A percentile compares a stretch with the other conserved stretches of the same genome.
Evolutionary conservation across 1,140 invertebrate genomes (phyloP).

Genomic region (Himalopsyche phryganea): DNA sequence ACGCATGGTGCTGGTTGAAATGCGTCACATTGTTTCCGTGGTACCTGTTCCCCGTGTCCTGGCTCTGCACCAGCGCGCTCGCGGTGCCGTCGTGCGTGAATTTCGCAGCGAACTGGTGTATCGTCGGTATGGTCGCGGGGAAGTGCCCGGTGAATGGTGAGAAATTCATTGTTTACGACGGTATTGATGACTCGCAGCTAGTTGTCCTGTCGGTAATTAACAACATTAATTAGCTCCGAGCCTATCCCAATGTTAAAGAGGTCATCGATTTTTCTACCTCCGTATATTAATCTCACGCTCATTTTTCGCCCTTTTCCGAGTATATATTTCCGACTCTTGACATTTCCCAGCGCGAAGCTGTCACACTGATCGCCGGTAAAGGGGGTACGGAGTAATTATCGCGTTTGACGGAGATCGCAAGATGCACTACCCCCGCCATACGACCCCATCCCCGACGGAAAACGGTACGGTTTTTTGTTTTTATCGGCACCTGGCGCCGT

Average conservation of each 20-base stretch:
- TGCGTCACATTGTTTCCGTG: conserved; percentile 32
- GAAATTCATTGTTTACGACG: conserved; percentile 58
- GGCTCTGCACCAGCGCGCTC: conserved; percentile 34
- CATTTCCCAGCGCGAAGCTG: conserved; percentile 7
- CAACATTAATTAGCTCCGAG: conserved; percentile 24
- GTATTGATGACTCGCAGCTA: conserved; percentile 10
- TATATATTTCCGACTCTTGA: conserved; percentile 3
- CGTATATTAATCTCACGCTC: conserved; percentile 5
- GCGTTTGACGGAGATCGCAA: conserved; percentile 21
- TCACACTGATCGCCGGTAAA: conserved; percentile 3
- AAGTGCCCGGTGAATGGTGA: conserved; percentile 63
- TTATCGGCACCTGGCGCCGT: conserved; percentile 11
- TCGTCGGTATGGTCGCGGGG: conserved; percentile 59
- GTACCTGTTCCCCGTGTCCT: conserved; percentile 33
- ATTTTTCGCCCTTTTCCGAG: conserved; percentile 1
- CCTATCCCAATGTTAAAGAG: conserved; percentile 29
- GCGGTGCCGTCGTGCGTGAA: conserved; percentile 50
- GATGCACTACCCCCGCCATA: conserved; percentile 26
- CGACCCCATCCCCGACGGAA: conserved; percentile 20
- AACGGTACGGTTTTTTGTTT: conserved; percentile 22
- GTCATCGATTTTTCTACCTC: conserved; percentile 26
- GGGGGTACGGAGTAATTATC: conserved; percentile 12
- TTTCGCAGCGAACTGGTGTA: conserved; percentile 60
- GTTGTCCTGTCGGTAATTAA: conserved; percentile 22
- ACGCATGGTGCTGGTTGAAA: conserved; percentile 38